Evolutionary conservation across 1,140 invertebrate species (phyloP).

Genomic region (Drosophila sp.): DNA sequence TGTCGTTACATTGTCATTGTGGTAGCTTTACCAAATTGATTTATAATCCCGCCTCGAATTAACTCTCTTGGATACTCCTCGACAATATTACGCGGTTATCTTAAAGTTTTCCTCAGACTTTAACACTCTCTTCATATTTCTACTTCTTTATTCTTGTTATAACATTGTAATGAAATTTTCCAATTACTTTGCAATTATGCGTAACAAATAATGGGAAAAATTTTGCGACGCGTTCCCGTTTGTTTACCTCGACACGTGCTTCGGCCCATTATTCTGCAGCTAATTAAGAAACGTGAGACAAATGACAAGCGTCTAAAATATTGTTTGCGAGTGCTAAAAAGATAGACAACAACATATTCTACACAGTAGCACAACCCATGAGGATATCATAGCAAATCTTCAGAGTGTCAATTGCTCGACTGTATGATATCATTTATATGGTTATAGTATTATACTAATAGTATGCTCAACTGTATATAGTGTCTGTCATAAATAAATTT

Average conservation of each 20-base stretch:
- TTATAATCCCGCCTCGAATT: conserved; percentile 75
- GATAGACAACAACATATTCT: not conserved
- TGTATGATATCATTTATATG: not conserved
- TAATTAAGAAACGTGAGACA: conserved; percentile 82
- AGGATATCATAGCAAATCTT: not conserved
- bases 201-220: conserved; percentile 55
- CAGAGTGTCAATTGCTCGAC: not conserved
- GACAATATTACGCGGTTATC: conserved; percentile 10
- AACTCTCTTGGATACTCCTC: conserved; percentile 40
- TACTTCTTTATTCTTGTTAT: conserved; percentile 7
- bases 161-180: conserved; percentile 73
- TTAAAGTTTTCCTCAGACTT: conserved; percentile 26
- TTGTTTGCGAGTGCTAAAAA: conserved; percentile 45
- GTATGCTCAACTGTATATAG: no score
- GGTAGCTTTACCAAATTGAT: conserved; percentile 71
- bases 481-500: no score
- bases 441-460: no score
- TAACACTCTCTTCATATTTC: conserved; percentile 11
- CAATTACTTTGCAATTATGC: conserved; percentile 81
- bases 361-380: not conserved
- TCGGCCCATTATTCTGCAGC: conserved; percentile 72
- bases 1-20: conserved; percentile 56
- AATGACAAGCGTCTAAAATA: conserved; percentile 74
- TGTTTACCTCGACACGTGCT: conserved; percentile 68
- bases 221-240: conserved; percentile 50